A percentile compares a stretch with the other conserved stretches of the same genome.
phyloP scores from a whole-genome alignment of 2,797 vertebrate species.

The Halcyon smyrnensis region DNA sequence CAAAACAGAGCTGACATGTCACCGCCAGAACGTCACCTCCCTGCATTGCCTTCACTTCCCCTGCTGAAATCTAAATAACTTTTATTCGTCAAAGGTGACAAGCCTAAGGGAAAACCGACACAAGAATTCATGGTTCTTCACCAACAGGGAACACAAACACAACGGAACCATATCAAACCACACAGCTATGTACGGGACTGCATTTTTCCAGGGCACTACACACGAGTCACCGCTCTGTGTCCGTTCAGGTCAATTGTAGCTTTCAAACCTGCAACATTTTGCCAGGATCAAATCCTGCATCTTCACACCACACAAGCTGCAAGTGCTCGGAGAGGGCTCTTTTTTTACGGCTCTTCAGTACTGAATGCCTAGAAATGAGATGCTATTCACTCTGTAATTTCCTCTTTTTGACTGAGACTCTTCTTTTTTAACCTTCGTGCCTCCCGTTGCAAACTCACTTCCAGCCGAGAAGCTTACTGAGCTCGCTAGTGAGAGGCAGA shows the following conservation, averaged over 20 bases:
- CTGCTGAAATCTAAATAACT: not conserved
- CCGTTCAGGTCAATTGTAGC: rapidly evolving
- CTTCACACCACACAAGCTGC: not conserved
- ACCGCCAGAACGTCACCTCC: rapidly evolving
- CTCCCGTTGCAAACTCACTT: not conserved
- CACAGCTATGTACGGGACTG: rapidly evolving
- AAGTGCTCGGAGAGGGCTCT: not conserved
- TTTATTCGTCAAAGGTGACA: not conserved
- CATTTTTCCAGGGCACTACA: not conserved
- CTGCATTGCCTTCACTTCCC: not conserved
- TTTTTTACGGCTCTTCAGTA: not conserved
- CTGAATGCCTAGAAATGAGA: not conserved
- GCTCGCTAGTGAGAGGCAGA: not conserved
- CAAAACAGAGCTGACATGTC: not conserved
- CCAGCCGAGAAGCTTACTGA: not conserved
- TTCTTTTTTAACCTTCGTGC: not conserved
- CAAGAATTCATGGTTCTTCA: not conserved
- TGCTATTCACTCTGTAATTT: not conserved
- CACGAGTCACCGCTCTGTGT: not conserved
- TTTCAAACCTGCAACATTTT: not conserved
- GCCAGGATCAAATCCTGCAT: not conserved
- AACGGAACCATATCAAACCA: not conserved
- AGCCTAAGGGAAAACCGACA: not conserved
- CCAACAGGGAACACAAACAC: not conserved
- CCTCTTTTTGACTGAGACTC: not conserved